These are phyloP conservation scores for Ptiloglossa arizonensis DNA, from an alignment of 1,140 invertebrate species.

Conservation along the genomic window DNA sequence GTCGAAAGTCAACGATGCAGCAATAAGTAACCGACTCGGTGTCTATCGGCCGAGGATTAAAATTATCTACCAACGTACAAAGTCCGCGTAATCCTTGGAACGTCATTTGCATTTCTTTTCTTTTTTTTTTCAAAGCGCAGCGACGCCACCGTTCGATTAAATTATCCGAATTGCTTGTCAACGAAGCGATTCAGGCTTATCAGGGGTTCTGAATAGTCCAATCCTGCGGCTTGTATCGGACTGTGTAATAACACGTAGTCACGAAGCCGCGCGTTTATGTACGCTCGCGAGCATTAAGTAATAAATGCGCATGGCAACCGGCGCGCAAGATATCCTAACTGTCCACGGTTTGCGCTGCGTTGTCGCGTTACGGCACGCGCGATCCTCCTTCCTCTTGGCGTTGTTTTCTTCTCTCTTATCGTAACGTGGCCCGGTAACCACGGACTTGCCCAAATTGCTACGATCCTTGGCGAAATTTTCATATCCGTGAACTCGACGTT, in stretches of 20 bases:
- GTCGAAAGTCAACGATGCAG: too few relatives aligned
- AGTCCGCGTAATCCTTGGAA: neutral
- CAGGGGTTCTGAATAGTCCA: conserved; percentile 32
- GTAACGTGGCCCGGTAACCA: too few relatives aligned
- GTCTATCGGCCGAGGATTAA: neutral
- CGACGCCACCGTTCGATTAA: conserved; percentile 26
- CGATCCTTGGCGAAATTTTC: too few relatives aligned
- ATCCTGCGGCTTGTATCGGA: conserved; percentile 20
- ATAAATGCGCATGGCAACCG: conserved; percentile 50
- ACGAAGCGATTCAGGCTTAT: conserved; percentile 30
- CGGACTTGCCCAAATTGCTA: too few relatives aligned
- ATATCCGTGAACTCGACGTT: too few relatives aligned
- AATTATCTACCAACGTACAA: neutral
- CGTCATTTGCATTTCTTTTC: neutral
- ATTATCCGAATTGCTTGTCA: conserved; percentile 51
- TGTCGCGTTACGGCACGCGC: conserved; percentile 13
- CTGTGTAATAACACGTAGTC: conserved; percentile 47
- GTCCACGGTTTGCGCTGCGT: conserved; percentile 28
- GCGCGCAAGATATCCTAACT: conserved; percentile 40
- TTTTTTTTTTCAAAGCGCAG: neutral
- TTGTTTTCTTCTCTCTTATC: neutral
- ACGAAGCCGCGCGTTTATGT: conserved; percentile 39
- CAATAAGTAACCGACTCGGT: neutral
- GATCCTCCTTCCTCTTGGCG: neutral
- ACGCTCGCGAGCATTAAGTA: conserved; percentile 52